These are phyloP conservation scores for Decapterus maruadsi DNA, from an alignment of 2,797 vertebrate genomes.

Conservation along the genomic window DNA sequence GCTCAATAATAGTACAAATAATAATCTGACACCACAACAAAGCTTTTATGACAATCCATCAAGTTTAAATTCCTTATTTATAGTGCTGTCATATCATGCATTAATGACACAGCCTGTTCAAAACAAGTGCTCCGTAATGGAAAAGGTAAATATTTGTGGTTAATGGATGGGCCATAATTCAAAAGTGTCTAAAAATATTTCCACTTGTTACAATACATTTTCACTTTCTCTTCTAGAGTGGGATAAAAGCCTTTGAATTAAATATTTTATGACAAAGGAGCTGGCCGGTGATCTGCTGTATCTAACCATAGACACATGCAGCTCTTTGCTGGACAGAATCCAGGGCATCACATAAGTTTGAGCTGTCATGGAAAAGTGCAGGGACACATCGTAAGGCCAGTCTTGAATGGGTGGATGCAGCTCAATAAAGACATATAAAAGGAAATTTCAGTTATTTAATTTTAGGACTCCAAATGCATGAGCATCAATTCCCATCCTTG, in stretches of 20 bases:
- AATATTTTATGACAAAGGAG: conserved; percentile 76
- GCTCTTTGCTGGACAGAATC: conserved; percentile 55
- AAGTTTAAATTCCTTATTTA: conserved; percentile 33
- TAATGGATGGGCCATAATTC: conserved; percentile 50
- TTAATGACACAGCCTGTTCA: conserved; percentile 14
- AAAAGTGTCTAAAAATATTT: conserved; percentile 62
- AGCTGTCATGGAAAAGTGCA: conserved; percentile 38
- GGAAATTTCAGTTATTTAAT: conserved; percentile 62
- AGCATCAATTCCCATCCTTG: conserved; percentile 64
- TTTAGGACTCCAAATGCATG: conserved; percentile 61
- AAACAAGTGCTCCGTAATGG: conserved; percentile 47
- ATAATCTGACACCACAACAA: conserved; percentile 21
- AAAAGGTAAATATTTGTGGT: conserved; percentile 49
- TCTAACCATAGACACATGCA: conserved; percentile 39
- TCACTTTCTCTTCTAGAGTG: conserved; percentile 52
- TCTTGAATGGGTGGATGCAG: conserved; percentile 41
- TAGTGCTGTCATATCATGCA: conserved; percentile 23
- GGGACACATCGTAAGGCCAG: conserved; percentile 38
- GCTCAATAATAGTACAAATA: conserved; percentile 9
- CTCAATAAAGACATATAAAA: conserved; percentile 56
- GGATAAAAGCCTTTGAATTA: conserved; percentile 68
- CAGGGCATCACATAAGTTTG: conserved; percentile 41
- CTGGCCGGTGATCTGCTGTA: conserved; percentile 39
- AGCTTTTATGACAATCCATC: conserved; percentile 25
- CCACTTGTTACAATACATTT: conserved; percentile 50